Percentiles rank a stretch among this genome's conserved stretches.
Evolutionary conservation across 53 echinoderm and acorn worm species (phyloP).

Genomic region (Crossaster papposus): DNA sequence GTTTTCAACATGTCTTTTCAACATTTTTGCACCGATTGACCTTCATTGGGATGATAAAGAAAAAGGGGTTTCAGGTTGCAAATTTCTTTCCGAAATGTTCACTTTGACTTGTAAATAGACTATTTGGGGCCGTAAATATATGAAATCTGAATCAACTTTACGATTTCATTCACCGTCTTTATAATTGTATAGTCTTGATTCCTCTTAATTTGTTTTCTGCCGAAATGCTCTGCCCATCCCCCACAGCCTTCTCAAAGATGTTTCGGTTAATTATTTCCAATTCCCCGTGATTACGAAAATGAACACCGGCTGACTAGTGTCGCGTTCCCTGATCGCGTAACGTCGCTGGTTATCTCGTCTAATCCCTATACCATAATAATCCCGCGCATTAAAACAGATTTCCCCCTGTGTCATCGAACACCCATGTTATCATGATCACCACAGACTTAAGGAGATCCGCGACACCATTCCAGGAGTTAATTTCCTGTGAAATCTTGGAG

Average conservation of each 20-base stretch:
- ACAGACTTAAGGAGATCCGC: not conserved
- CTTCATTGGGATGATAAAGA: too few relatives aligned
- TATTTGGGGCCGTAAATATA: too few relatives aligned
- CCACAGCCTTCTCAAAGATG: not conserved
- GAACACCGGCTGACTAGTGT: not conserved
- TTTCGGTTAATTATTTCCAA: not conserved
- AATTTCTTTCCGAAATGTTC: too few relatives aligned
- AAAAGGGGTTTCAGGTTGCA: too few relatives aligned
- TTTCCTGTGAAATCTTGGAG: conserved; percentile 48
- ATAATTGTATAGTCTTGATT: too few relatives aligned
- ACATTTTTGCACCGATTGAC: too few relatives aligned
- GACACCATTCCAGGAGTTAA: conserved; percentile 39
- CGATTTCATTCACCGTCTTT: too few relatives aligned
- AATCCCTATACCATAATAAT: conserved; percentile 15
- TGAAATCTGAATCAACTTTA: too few relatives aligned
- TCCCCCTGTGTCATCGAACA: conserved; percentile 22
- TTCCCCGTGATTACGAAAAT: not conserved
- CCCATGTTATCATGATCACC: not conserved
- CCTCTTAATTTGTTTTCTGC: too few relatives aligned
- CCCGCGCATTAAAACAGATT: not conserved
- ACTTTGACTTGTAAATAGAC: too few relatives aligned
- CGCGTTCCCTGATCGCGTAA: conserved; percentile 9
- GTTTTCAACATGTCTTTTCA: too few relatives aligned
- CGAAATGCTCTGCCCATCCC: not conserved
- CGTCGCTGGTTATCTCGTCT: conserved; percentile 11